phyloP scores from a whole-genome alignment of 2,888 invertebrate species.

The Cacoxenus indagator region DNA sequence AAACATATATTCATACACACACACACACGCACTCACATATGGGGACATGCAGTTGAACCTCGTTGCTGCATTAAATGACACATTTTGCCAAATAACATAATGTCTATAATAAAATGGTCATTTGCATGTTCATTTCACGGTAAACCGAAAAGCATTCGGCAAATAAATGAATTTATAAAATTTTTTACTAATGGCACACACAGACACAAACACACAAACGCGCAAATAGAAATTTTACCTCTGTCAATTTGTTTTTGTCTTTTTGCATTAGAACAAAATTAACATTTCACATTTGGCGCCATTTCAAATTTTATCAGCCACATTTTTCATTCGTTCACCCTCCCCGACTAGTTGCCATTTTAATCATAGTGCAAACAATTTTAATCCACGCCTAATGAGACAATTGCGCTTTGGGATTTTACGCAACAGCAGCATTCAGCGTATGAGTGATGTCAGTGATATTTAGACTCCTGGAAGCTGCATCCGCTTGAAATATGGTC shows the following conservation, averaged over 20 bases:
- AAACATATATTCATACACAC: neutral
- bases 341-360: conserved; percentile 5
- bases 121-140: conserved; percentile 53
- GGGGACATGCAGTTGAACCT: neutral
- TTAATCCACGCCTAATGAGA: conserved; percentile 39
- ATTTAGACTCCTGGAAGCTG: too few relatives aligned
- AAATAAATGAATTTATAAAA: conserved; percentile 44
- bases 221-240: conserved; percentile 26
- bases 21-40: neutral
- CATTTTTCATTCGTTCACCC: neutral
- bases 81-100: conserved; percentile 54
- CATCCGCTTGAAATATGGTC: too few relatives aligned
- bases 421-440: neutral
- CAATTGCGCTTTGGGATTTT: conserved; percentile 5
- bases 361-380: conserved; percentile 34
- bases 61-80: conserved; percentile 38
- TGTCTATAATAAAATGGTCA: conserved; percentile 58
- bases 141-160: conserved; percentile 35
- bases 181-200: conserved; percentile 16
- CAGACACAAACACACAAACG: neutral
- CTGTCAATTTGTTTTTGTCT: neutral
- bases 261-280: neutral
- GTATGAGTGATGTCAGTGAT: neutral
- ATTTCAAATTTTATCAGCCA: neutral
- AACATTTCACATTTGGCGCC: conserved; percentile 20